These are phyloP conservation scores for Pardosa pseudoannulata DNA, from an alignment of 2,888 invertebrate genomes.

Conservation along the genomic window DNA sequence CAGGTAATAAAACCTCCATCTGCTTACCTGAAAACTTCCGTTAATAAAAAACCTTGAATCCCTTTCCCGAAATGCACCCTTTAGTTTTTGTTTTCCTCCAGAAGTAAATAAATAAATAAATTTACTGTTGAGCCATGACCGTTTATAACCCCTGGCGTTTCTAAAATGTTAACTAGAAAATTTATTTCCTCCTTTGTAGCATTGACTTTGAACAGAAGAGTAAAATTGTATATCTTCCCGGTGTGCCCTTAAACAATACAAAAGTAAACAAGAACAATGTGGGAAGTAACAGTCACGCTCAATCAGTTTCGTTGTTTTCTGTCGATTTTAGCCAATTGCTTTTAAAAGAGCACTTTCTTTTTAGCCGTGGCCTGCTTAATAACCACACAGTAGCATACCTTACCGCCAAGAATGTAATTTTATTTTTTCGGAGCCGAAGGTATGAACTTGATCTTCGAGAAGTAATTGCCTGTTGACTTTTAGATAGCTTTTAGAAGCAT, in stretches of 20 bases:
- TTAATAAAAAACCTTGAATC: too few species aligned
- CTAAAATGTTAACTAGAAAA: too few species aligned
- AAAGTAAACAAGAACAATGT: neutral
- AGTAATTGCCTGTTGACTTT: neutral
- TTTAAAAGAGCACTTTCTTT: slow-evolving; percentile 1
- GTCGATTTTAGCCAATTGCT: neutral
- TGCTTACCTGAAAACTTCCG: too few species aligned
- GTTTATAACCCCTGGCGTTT: too few species aligned
- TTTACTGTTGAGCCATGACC: neutral
- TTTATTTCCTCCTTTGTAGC: neutral
- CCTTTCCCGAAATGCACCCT: too few species aligned
- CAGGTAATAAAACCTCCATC: too few species aligned
- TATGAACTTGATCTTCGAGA: neutral
- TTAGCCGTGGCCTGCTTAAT: neutral
- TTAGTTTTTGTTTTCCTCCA: too few species aligned
- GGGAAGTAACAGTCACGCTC: neutral
- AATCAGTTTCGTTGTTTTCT: neutral
- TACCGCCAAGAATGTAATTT: neutral
- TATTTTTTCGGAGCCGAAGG: neutral
- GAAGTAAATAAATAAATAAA: too few species aligned
- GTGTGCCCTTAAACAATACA: neutral
- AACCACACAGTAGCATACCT: neutral
- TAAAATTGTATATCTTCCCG: neutral
- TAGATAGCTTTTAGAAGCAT: neutral
- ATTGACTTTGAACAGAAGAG: neutral